A percentile compares a stretch with the other conserved stretches of the same genome.
Conservation (phyloP, 2,888 invertebrate species). For the Nasonovia ribisnigri region DNA sequence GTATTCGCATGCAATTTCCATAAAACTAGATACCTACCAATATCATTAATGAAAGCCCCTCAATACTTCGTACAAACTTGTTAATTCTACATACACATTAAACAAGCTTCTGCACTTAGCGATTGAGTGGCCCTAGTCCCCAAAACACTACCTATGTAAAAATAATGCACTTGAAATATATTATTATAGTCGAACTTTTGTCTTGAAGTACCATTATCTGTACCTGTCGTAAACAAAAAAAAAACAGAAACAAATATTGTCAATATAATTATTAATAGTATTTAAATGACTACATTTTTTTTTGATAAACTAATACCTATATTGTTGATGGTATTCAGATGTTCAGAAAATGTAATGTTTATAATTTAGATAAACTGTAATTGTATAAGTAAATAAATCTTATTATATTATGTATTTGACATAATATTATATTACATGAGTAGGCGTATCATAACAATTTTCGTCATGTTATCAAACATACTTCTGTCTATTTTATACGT, state of each 20-base stretch:
- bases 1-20: background rate
- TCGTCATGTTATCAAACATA: background rate
- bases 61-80: slow-evolving; percentile 24
- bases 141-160: background rate
- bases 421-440: background rate
- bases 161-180: background rate
- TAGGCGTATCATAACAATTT: background rate
- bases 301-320: background rate
- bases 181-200: background rate
- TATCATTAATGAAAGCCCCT: background rate
- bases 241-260: background rate
- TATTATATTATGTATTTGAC: background rate
- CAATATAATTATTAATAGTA: background rate
- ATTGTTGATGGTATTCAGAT: background rate
- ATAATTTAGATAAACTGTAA: background rate
- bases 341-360: background rate
- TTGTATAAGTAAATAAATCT: background rate
- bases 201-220: background rate
- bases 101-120: slow-evolving; percentile 33
- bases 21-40: background rate
- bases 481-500: background rate
- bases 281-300: background rate
- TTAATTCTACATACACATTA: background rate
- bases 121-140: background rate
- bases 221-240: background rate